Evolutionary conservation across 2,113 vertebrate genomes (phyloP), one percentile per base, ranked within the genome.

Genomic region (Ranitomeya imitator): DNA sequence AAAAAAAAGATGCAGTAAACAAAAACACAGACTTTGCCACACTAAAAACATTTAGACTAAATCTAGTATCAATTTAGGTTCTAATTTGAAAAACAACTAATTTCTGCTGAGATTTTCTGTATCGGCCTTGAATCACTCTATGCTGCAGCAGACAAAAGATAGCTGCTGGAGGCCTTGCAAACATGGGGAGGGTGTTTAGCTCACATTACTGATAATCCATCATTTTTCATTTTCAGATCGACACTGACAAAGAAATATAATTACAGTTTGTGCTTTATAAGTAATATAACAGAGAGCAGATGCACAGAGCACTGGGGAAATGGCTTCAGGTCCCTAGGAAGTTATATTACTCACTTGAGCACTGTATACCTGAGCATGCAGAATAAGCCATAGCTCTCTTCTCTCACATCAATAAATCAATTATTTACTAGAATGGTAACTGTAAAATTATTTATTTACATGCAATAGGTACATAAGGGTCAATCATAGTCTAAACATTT

Each of bases 201-300:
- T 76, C 54, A 21, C 51, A 60, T 60, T 55, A 61, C 69, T 45
- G 26, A 59, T 85, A 61, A 76, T 59, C 69, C 84, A 85, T 76
- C 71, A 76, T 76, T 85, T 85, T 85, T 69, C 71, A 77, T 76
- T 85, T 61, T 76, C 55, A 77, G 84, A 76, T 74, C 37, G 83
- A 85, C 15, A 26, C 69, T 59, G 69, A 57, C 67, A 83, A 60
- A 78, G 76, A 80, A 80, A 59, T 31, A 85, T 69, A 71, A 85
- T 71, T 85, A 74, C 37, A 61, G 26, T 57, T 51, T 85, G 51
- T 76, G 67, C 52, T 31, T 74, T 55, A 59, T 76, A 76, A 51
- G 71, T 85, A 85, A 76, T 45, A 76, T 85, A 71, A 76, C 84
- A 76, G 69, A 59, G 18, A 76, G 84, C 67, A 61, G 67, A 76